These are phyloP conservation scores for Lota lota DNA, from an alignment of 2,113 vertebrate genomes.

Conservation along the genomic window DNA sequence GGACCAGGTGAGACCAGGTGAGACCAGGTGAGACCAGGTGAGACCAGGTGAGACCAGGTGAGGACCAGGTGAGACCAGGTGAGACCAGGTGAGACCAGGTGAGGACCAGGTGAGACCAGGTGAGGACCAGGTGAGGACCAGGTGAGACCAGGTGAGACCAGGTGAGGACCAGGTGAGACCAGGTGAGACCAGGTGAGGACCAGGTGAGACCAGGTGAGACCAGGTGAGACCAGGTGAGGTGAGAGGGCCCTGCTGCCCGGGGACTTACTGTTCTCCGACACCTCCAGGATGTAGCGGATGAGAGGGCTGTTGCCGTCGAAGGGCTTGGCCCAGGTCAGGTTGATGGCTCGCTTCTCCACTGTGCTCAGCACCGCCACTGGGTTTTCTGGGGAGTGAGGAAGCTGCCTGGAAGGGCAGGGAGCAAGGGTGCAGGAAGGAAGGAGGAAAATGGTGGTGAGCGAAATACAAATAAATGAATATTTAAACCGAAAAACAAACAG, in stretches of 20 bases:
- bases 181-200: too few species aligned
- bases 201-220: too few species aligned
- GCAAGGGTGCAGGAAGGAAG: conserved; percentile 7
- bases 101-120: too few species aligned
- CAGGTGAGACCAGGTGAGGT: too few species aligned
- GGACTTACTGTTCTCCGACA: conserved; percentile 96
- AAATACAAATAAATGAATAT: not conserved
- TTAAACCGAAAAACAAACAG: conserved; percentile 1
- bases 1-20: too few species aligned
- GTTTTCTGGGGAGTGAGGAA: conserved; percentile 91
- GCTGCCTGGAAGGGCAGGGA: conserved; percentile 76
- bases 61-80: too few species aligned
- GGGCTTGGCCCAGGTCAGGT: conserved; percentile 91
- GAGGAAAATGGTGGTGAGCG: not conserved
- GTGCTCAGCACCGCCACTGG: conserved; percentile 79
- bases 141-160: too few species aligned
- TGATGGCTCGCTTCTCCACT: conserved; percentile 86
- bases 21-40: too few species aligned
- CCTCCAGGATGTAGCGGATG: conserved; percentile 89
- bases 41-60: too few species aligned
- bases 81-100: too few species aligned
- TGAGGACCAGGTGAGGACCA: too few species aligned
- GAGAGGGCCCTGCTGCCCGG: conserved; percentile 89
- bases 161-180: too few species aligned
- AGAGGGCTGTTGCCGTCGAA: conserved; percentile 97